Percentiles rank a stretch among this genome's conserved stretches.
Conservation (phyloP, 30 jellyfish, hydroid and myxozoan genomes). For the Cassiopea andromeda region DNA sequence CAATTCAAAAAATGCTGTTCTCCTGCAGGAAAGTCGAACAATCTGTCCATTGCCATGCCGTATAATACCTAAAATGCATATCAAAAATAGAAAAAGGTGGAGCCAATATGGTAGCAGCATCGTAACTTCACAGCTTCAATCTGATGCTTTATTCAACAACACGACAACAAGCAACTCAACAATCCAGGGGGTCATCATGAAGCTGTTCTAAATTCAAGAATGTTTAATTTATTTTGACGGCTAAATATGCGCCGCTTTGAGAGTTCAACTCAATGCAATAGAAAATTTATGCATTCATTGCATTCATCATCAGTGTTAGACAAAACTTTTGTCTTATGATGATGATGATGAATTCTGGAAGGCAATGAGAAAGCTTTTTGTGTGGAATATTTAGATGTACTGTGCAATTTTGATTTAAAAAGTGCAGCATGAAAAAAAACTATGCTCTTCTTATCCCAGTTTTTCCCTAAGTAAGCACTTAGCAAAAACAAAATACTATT, state of each 20-base stretch:
- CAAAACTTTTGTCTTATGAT: no score
- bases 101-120: background rate
- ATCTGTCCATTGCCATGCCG: conserved; percentile 5
- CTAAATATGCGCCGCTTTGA: background rate
- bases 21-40: conserved; percentile 16
- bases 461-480: no score
- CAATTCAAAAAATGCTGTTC: conserved; percentile 27
- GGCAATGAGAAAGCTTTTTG: no score
- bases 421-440: no score
- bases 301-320: no score
- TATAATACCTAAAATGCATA: background rate
- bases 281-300: no score
- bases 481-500: no score
- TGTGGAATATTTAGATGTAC: no score
- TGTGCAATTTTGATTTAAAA: no score
- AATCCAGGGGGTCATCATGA: background rate
- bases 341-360: no score
- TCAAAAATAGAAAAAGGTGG: background rate
- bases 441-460: no score
- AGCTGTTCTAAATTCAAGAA: background rate
- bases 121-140: background rate
- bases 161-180: background rate
- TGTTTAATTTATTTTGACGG: background rate
- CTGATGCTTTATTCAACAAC: background rate
- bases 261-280: no score